These are phyloP conservation scores for Furnarius figulus DNA, from an alignment of 2,113 vertebrate species.

Conservation along the genomic window DNA sequence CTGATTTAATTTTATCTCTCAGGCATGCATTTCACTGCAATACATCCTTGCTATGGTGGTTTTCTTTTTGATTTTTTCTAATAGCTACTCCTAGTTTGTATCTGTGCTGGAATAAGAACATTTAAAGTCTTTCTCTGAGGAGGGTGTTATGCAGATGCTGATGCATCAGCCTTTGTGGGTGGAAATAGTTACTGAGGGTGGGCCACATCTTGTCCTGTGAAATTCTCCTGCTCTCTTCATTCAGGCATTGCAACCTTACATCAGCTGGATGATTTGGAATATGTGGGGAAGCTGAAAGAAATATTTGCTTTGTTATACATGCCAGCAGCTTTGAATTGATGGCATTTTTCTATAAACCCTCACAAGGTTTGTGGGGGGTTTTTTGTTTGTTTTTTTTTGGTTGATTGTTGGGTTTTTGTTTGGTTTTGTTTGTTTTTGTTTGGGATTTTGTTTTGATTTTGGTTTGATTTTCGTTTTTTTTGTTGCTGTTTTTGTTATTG, in stretches of 20 bases:
- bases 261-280: not conserved
- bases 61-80: not conserved
- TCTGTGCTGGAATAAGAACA: not conserved
- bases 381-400: no score
- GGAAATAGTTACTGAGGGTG: not conserved
- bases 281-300: not conserved
- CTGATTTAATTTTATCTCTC: not conserved
- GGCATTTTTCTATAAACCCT: not conserved
- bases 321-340: not conserved
- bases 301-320: not conserved
- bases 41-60: not conserved
- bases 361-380: not conserved
- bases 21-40: not conserved
- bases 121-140: not conserved
- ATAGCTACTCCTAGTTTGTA: not conserved
- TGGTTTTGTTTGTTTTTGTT: no score
- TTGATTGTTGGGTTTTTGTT: no score
- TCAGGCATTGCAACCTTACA: not conserved
- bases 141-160: not conserved
- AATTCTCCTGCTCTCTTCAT: not conserved
- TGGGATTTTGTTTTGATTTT: no score
- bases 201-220: not conserved
- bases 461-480: no score
- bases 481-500: not conserved
- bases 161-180: not conserved